phyloP scores from a whole-genome alignment of 2,797 vertebrate species.

The Megaceryle alcyon region DNA sequence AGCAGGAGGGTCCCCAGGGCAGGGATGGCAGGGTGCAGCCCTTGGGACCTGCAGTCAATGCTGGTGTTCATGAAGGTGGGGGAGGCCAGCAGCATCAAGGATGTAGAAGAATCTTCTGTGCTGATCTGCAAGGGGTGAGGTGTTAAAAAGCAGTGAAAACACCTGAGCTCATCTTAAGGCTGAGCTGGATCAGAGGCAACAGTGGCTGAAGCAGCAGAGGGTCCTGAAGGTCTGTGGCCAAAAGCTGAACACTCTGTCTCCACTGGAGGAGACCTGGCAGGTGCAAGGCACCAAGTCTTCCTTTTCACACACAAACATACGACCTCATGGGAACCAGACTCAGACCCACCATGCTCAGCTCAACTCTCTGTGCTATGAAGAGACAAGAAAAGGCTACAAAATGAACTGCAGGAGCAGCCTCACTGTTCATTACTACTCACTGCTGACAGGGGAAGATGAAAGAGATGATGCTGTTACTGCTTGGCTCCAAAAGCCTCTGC shows the following conservation, averaged over 20 bases:
- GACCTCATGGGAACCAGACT: neutral
- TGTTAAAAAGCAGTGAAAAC: neutral
- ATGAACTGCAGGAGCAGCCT: neutral
- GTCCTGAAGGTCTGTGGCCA: neutral
- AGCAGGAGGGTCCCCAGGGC: constrained; percentile 72
- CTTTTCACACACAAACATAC: rapidly evolving
- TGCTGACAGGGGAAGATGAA: neutral
- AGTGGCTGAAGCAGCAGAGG: neutral
- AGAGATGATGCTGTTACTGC: neutral
- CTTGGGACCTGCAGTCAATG: neutral
- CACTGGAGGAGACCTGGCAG: neutral
- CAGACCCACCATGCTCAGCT: neutral
- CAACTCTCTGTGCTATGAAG: neutral
- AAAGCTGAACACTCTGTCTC: rapidly evolving
- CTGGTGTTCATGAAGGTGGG: neutral
- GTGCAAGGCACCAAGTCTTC: no score
- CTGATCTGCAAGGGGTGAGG: neutral
- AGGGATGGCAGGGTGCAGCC: neutral
- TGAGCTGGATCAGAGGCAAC: neutral
- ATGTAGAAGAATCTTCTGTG: neutral
- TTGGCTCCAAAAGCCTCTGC: neutral
- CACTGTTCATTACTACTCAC: neutral
- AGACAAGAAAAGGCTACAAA: neutral
- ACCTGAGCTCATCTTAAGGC: neutral
- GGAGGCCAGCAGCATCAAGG: neutral